Conservation (phyloP, 2,113 vertebrate genomes). For the Formicarius rufipectus region DNA sequence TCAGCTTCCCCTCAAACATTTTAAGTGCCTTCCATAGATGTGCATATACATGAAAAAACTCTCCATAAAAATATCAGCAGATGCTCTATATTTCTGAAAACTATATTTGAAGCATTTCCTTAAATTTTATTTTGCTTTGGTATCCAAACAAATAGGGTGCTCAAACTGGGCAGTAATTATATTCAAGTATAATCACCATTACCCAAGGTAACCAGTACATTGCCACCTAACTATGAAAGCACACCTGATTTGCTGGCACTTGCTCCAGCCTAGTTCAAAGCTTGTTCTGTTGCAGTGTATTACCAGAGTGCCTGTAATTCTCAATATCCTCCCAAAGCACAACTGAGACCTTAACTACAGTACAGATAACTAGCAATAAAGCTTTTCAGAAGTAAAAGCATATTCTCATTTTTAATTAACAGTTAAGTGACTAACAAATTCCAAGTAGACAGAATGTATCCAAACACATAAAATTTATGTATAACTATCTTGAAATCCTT, state of each 20-base stretch:
- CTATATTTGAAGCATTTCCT: neutral
- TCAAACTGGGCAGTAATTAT: neutral
- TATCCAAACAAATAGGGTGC: neutral
- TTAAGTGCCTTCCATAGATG: neutral
- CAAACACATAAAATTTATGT: neutral
- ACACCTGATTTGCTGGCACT: neutral
- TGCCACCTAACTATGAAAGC: neutral
- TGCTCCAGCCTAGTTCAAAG: neutral
- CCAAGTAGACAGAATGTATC: neutral
- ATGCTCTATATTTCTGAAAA: neutral
- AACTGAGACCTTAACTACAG: neutral
- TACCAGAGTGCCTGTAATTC: neutral
- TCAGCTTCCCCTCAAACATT: neutral
- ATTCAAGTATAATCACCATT: neutral
- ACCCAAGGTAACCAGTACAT: neutral
- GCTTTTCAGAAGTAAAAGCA: neutral
- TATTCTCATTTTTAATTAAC: neutral
- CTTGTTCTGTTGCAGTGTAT: neutral
- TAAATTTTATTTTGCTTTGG: neutral
- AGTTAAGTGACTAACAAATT: neutral
- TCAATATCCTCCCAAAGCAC: neutral
- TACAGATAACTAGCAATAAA: neutral
- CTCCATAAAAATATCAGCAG: neutral
- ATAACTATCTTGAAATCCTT: neutral
- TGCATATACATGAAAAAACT: neutral